Conservation (phyloP, 2,797 vertebrate genomes). For the Pseudochirops corinnae region DNA sequence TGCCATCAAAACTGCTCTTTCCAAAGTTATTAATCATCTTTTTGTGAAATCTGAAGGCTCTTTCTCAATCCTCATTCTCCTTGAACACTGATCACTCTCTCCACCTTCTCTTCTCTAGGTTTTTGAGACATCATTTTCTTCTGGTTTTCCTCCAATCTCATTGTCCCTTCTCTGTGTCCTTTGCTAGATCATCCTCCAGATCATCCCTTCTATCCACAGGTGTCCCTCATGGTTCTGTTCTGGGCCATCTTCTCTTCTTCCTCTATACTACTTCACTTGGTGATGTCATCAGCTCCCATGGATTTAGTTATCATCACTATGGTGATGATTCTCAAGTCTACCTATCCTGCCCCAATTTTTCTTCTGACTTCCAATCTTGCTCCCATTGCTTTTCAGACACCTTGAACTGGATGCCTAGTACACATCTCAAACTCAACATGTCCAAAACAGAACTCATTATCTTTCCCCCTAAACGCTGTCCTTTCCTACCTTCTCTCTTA, state of each 20-base stretch:
- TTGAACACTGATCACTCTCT: neutral
- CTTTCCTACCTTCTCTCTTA: neutral
- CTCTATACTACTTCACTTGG: neutral
- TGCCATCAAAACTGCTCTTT: neutral
- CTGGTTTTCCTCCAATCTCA: neutral
- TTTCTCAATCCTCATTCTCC: neutral
- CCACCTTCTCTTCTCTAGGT: neutral
- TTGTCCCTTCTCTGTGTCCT: neutral
- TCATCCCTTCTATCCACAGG: neutral
- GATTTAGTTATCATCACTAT: neutral
- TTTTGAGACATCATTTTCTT: neutral
- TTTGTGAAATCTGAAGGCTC: neutral
- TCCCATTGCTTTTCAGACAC: neutral
- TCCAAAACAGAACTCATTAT: neutral
- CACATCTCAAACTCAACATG: neutral
- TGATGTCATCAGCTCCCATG: neutral
- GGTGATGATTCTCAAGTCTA: neutral
- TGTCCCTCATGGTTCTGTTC: neutral
- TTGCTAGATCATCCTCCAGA: neutral
- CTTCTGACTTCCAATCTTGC: neutral
- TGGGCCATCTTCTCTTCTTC: neutral
- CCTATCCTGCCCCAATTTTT: neutral
- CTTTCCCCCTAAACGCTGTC: neutral
- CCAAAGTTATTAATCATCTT: neutral
- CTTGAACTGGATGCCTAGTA: neutral